Percentiles rank a stretch among this genome's conserved stretches.
Evolutionary conservation across 2,113 vertebrate species (phyloP).

Genomic region (Solea solea): DNA sequence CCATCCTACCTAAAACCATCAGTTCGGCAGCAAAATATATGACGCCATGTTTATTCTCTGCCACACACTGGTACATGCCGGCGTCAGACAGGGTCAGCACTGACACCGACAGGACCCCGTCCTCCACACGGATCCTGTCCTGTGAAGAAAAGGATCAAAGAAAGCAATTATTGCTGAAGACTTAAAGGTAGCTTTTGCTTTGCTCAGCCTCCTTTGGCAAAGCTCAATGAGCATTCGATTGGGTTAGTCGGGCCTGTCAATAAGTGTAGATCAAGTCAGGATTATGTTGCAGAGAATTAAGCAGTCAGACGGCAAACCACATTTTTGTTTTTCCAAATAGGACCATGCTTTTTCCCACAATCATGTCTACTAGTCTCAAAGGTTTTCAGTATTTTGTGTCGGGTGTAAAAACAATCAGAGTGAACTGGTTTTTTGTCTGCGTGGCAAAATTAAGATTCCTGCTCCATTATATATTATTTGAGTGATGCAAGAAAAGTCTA

Average conservation of each 20-base stretch:
- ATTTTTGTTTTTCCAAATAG: constrained; percentile 20
- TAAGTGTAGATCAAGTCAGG: constrained; percentile 43
- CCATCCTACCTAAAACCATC: constrained; percentile 89
- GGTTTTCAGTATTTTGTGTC: neutral
- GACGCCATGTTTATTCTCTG: constrained; percentile 93
- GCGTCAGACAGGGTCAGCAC: constrained; percentile 89
- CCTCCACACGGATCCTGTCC: constrained; percentile 91
- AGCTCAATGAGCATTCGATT: constrained; percentile 37
- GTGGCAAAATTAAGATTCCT: neutral
- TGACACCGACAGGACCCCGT: constrained; percentile 87
- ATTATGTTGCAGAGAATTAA: constrained; percentile 31
- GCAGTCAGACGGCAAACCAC: constrained; percentile 19
- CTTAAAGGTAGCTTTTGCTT: constrained; percentile 48
- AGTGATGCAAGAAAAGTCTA: neutral
- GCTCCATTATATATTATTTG: constrained; percentile 1
- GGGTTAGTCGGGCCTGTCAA: constrained; percentile 31
- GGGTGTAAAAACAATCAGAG: neutral
- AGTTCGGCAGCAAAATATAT: constrained; percentile 92
- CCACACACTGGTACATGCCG: constrained; percentile 95
- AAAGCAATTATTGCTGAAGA: constrained; percentile 55
- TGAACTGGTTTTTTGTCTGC: neutral
- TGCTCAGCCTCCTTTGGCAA: constrained; percentile 19
- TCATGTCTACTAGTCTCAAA: neutral
- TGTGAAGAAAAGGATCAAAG: constrained; percentile 81
- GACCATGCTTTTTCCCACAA: neutral